phyloP scores from a whole-genome alignment of 2,113 vertebrate genomes.

The Pluvianellus socialis region DNA sequence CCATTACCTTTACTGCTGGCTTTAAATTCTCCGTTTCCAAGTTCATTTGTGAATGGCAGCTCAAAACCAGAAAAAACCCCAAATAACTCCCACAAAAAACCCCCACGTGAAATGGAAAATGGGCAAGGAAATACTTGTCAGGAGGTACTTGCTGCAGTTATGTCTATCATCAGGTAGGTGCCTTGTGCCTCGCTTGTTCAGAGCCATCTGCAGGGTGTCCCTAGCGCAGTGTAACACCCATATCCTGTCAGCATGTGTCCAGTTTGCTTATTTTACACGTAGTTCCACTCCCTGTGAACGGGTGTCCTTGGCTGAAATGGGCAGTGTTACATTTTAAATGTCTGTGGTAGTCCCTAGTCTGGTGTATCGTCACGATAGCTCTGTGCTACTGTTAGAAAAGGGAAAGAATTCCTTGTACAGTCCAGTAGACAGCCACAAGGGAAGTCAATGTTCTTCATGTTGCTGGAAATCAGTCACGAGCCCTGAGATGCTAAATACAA shows the following conservation, averaged over 20 bases:
- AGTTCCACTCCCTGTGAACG: neutral
- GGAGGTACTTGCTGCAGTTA: neutral
- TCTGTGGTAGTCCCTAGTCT: neutral
- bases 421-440: neutral
- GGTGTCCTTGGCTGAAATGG: neutral
- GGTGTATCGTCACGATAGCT: neutral
- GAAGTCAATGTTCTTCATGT: neutral
- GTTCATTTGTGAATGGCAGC: neutral
- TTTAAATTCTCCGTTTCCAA: neutral
- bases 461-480: neutral
- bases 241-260: accelerated
- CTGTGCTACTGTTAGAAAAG: neutral
- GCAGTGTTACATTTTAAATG: neutral
- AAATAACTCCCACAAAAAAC: neutral
- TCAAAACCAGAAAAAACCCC: neutral
- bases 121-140: neutral
- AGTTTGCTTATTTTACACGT: neutral
- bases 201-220: neutral
- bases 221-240: neutral
- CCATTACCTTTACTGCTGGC: neutral
- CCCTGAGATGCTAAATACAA: neutral
- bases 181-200: neutral
- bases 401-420: neutral
- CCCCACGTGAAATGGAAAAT: neutral
- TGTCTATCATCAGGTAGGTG: neutral